Conservation (phyloP, 2,113 vertebrate genomes). For the Ploceus nigricollis region DNA sequence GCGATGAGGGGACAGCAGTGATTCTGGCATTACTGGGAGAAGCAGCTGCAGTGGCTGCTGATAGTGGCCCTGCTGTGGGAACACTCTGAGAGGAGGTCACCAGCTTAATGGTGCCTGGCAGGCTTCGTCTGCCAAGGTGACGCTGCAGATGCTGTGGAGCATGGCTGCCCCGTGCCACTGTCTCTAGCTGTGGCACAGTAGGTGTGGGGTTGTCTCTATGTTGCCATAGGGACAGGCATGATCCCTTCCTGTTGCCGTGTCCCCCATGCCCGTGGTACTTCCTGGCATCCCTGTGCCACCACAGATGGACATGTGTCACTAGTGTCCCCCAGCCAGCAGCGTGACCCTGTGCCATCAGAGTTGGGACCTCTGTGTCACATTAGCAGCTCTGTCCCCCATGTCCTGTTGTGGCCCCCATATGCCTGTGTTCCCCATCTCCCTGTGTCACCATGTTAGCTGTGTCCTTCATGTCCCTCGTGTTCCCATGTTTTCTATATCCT, state of each 20-base stretch:
- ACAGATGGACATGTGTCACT: not conserved
- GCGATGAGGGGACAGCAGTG: not conserved
- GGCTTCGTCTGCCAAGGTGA: not conserved
- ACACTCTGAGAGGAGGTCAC: conserved; percentile 2
- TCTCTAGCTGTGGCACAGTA: not conserved
- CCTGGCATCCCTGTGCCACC: not conserved
- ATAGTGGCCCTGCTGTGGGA: conserved; percentile 71
- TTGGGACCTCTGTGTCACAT: not conserved
- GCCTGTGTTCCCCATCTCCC: not conserved
- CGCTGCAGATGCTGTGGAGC: too few species aligned
- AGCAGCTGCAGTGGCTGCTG: not conserved
- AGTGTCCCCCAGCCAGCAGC: not conserved
- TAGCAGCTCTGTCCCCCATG: not conserved
- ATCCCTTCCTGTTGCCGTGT: not conserved
- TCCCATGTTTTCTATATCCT: not conserved
- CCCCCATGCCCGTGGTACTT: not conserved
- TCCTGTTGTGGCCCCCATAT: not conserved
- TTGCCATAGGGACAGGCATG: not conserved
- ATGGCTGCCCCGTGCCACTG: not conserved
- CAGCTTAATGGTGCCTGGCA: not conserved
- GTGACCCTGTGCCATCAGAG: not conserved
- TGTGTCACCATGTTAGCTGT: not conserved
- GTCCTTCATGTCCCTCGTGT: not conserved
- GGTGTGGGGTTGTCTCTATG: not conserved
- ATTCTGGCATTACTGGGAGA: not conserved